Base-by-base conservation (phyloP, 2,797 vertebrate species). In the Protonibea diacanthus region DNA sequence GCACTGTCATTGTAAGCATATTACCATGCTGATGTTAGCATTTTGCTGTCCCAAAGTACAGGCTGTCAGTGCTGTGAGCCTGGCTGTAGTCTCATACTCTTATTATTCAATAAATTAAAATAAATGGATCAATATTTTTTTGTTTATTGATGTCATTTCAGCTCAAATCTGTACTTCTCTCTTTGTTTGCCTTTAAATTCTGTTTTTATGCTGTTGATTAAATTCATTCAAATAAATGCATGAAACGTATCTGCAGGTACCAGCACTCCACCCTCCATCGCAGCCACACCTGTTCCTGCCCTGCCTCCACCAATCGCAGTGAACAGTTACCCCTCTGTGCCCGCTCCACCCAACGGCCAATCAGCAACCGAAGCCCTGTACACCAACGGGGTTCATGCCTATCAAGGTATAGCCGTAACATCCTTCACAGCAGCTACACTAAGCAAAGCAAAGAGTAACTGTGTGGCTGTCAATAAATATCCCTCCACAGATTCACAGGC, bases 211-310 rank as follows among this genome's bases (percentile, higher is more conserved):
- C 29, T 44, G 33, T 47, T 4, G 12, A n/a, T n/a, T 44, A 4
- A 44, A 45, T 51, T 17, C 7, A 21, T 38, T 57, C 33, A 51
- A 70, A 57, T 6, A 56, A 40, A 33, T 17, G 3, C 4, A 4
- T 48, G 65, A 6, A 47, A 72, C 14, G 1, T 57, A 9, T 82
- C 51, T 71, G 25, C 91, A 98, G 97, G 97, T 94, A 97, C 96
- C 93, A 98, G 95, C 96, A 98, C 97, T 68, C 97, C 97, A 33
- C 97, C 97, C 67, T 95, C 96, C 85, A 96, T 98, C 2, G 93
- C 97, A 14, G 97, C 94, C 93, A 97, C 97, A 40, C 96, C 97
- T 0, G 97, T 98, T 74, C 94, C 97, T 23, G 90, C 97, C 87
- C 95, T 98, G 74, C 96, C 97, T 21, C 96, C 97, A 9, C 95